phyloP scores from a whole-genome alignment of 2,113 vertebrate species.

The Pterocles burchelli region DNA sequence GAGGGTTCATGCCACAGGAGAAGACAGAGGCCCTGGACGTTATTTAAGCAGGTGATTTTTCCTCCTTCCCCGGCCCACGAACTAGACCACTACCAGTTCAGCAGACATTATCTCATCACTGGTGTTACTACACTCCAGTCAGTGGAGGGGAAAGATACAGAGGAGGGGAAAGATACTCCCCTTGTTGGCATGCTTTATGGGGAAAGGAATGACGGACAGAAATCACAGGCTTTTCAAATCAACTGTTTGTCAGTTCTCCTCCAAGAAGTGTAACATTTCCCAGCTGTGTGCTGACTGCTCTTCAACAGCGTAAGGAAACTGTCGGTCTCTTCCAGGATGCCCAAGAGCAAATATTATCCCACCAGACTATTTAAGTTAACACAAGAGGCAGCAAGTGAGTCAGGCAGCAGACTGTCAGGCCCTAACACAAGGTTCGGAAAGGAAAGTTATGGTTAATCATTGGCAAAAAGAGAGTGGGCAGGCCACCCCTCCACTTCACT shows the following conservation, averaged over 20 bases:
- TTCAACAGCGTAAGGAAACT: not conserved
- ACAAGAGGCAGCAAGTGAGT: not conserved
- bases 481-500: not conserved
- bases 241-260: not conserved
- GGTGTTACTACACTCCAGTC: not conserved
- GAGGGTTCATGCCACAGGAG: not conserved
- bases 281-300: not conserved
- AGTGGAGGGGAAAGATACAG: not conserved
- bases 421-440: not conserved
- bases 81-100: not conserved
- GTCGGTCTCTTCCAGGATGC: fast-evolving
- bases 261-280: fast-evolving
- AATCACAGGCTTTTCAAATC: not conserved
- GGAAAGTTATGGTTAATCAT: not conserved
- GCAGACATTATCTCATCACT: not conserved
- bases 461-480: not conserved
- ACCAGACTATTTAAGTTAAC: not conserved
- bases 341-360: not conserved
- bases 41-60: not conserved
- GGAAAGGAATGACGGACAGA: not conserved
- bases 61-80: not conserved
- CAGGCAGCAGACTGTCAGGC: not conserved
- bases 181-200: not conserved
- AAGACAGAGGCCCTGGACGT: not conserved
- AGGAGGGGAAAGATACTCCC: not conserved